phyloP scores from a whole-genome alignment of 2,888 invertebrate genomes.

The Idaea biselata region DNA sequence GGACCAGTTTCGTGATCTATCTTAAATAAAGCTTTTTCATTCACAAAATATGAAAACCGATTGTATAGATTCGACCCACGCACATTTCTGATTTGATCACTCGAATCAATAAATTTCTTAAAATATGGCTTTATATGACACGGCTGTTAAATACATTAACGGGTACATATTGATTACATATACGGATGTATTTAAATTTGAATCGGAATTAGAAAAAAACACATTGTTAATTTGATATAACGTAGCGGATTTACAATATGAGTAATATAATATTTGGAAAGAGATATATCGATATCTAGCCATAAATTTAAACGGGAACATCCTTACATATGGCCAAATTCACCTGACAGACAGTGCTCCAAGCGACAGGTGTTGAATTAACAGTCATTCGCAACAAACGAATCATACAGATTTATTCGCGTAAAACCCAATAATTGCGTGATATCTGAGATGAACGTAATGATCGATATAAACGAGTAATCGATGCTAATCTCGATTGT shows the following conservation, averaged over 20 bases:
- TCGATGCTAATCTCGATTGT: constrained; percentile 25
- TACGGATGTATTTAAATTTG: neutral
- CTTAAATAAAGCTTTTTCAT: constrained; percentile 12
- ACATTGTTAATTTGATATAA: too few relatives aligned
- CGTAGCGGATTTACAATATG: too few relatives aligned
- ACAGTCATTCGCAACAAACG: constrained; percentile 22
- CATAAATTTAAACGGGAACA: constrained; percentile 13
- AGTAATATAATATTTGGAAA: too few relatives aligned
- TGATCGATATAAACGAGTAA: constrained; percentile 36
- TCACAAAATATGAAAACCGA: constrained; percentile 6
- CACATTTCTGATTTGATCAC: neutral
- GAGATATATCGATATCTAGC: neutral
- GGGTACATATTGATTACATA: neutral
- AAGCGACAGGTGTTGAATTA: constrained; percentile 59
- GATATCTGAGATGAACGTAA: constrained; percentile 35
- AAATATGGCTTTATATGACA: neutral
- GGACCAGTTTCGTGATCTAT: constrained; percentile 18
- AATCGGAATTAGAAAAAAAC: neutral
- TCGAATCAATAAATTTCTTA: neutral
- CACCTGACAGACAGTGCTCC: constrained; percentile 51
- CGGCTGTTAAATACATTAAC: neutral
- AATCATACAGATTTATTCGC: constrained; percentile 29
- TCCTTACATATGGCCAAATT: constrained; percentile 34
- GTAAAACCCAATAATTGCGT: constrained; percentile 40
- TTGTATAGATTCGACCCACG: neutral